Evolutionary conservation across 2,113 vertebrate species (phyloP).

Genomic region (Epinephelus lanceolatus): DNA sequence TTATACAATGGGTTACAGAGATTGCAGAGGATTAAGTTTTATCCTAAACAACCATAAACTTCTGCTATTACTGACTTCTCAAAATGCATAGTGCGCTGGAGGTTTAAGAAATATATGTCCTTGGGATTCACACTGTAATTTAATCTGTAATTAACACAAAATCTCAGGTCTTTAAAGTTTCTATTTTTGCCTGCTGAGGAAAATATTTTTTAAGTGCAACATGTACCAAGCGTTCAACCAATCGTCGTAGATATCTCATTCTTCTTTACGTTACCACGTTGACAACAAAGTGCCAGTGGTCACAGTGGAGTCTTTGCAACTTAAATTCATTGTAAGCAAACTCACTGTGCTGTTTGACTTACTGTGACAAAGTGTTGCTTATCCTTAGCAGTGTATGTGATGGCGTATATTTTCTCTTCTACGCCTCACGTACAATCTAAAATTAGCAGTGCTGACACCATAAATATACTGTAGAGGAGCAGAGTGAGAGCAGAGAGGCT

Average conservation of each 20-base stretch:
- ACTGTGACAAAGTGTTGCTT: conserved; percentile 39
- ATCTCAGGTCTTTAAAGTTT: not conserved
- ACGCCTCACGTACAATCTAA: conserved; percentile 14
- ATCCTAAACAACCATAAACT: conserved; percentile 14
- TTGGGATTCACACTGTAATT: not conserved
- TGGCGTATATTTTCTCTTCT: conserved; percentile 19
- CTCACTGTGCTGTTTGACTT: conserved; percentile 15
- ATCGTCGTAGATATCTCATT: not conserved
- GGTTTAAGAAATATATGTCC: not conserved
- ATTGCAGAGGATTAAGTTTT: conserved; percentile 31
- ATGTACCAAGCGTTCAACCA: not conserved
- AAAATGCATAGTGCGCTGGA: not conserved
- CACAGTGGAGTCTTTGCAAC: conserved; percentile 3
- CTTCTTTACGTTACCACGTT: not conserved
- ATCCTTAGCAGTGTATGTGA: not conserved
- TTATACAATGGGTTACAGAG: conserved; percentile 27
- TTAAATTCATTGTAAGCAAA: conserved; percentile 36
- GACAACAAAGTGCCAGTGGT: not conserved
- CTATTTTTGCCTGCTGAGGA: not conserved
- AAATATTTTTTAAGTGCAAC: not conserved
- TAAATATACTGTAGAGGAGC: not conserved
- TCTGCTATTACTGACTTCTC: not conserved
- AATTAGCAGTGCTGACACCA: conserved; percentile 12
- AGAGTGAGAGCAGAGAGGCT: not conserved
- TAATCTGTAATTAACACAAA: not conserved